Base-by-base conservation (phyloP, 2,888 invertebrate species). In the Minunthozetes semirufus region DNA sequence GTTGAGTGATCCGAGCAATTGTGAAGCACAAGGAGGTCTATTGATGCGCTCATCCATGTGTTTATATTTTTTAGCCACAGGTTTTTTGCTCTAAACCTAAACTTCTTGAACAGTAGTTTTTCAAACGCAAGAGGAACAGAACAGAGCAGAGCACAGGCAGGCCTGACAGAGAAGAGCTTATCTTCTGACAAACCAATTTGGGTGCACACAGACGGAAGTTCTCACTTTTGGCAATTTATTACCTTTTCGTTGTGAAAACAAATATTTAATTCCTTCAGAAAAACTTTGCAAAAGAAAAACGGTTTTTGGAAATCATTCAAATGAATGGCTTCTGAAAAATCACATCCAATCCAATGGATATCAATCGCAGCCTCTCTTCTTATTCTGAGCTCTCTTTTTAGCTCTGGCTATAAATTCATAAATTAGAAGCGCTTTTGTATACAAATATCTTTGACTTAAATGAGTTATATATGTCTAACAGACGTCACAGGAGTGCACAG, bases 1-100 rank as follows among this genome's bases (percentile, higher is more conserved):
- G 63, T 17, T 17, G 63, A 63, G 63, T 63, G 9, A 33, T 63
- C 22, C 3, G 25, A 11, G 63, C 63, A 63, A 63, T 63, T 63
- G 63, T 63, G 63, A 63, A 63, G 38, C 63, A 63, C 63, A 63
- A 63, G 63, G 63, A 63, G 63, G 63, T 63, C 63, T 63, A 63
- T 63, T 33, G 33, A 63, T 63, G 63, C 63, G 9, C 11, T 13
- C n/a, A 15, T 63, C 33, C 33, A 63, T 63, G 63, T 63, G 63
- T 63, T 63, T 63, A 63, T 63, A 63, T 63, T 63, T 63, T 63
- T 63, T 63, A 63, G 33, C 63, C 63, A 63, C 63, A 63, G 63
- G 63, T 63, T 63, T 63, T 63, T 63, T 63, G 17, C 59, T 59
- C 56, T 11, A 63, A 27, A 63, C 13, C n/a, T 63, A 27, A 15